phyloP scores from a whole-genome alignment of 2,888 invertebrate species.

The Tenthredo scrophulariae region DNA sequence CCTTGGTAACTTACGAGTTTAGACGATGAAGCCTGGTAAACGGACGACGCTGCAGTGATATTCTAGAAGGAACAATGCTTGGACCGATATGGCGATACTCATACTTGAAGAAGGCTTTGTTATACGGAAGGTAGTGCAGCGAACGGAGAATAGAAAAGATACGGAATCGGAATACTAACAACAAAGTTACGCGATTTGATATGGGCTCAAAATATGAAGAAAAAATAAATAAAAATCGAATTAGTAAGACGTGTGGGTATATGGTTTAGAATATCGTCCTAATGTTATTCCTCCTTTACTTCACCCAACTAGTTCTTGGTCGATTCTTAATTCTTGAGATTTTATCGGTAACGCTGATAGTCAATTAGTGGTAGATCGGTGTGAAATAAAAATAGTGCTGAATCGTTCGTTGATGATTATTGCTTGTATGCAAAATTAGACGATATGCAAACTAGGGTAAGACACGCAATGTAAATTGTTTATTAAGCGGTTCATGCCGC shows the following conservation, averaged over 20 bases:
- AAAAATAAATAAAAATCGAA: no score
- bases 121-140: background rate
- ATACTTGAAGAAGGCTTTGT: background rate
- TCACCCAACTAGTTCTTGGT: no score
- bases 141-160: background rate
- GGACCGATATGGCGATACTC: background rate
- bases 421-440: background rate
- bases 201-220: no score
- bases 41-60: background rate
- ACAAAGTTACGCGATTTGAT: background rate
- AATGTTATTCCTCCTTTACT: no score
- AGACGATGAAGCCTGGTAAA: background rate
- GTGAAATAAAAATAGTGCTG: no score
- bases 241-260: no score
- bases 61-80: background rate
- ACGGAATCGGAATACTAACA: background rate
- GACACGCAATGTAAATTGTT: background rate
- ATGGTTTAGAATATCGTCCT: no score
- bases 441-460: background rate
- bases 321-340: no score
- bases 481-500: background rate
- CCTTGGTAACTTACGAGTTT: background rate
- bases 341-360: no score
- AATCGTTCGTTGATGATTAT: background rate
- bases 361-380: no score